These are phyloP conservation scores for Mormyrus iriodes DNA, from an alignment of 2,113 vertebrate species.

Conservation along the genomic window DNA sequence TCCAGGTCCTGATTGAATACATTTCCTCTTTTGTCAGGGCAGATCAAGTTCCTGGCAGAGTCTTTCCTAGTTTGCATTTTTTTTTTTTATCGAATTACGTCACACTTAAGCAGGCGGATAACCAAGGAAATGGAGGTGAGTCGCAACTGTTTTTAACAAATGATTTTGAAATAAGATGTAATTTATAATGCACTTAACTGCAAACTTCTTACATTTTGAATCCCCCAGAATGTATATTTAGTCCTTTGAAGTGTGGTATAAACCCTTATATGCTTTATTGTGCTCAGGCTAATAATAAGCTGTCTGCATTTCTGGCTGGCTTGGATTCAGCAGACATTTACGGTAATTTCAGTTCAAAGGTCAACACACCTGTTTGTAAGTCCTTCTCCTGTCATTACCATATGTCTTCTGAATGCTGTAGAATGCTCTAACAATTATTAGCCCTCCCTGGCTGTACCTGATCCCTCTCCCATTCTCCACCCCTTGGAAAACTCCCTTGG, in stretches of 20 bases:
- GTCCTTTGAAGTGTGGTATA: neutral
- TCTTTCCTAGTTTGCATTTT: neutral
- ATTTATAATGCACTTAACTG: neutral
- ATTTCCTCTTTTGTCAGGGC: neutral
- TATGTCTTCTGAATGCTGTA: neutral
- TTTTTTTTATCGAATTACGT: neutral
- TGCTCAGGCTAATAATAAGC: neutral
- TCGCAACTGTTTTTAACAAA: neutral
- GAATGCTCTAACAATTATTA: neutral
- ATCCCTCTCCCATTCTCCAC: neutral
- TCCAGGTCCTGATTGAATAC: neutral
- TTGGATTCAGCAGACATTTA: neutral
- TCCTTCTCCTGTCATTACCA: neutral
- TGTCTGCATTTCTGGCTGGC: neutral
- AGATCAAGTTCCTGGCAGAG: neutral
- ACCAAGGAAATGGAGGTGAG: neutral
- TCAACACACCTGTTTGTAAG: neutral
- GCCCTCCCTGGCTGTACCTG: too few species aligned
- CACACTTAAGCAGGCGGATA: neutral
- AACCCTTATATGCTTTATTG: neutral
- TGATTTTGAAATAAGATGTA: neutral
- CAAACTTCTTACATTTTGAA: neutral
- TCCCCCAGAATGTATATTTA: neutral
- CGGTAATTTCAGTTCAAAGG: neutral
- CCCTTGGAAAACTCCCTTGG: neutral